These are phyloP conservation scores for Lamellibrachia columna DNA, from an alignment of 2,888 invertebrate genomes.

Conservation along the genomic window DNA sequence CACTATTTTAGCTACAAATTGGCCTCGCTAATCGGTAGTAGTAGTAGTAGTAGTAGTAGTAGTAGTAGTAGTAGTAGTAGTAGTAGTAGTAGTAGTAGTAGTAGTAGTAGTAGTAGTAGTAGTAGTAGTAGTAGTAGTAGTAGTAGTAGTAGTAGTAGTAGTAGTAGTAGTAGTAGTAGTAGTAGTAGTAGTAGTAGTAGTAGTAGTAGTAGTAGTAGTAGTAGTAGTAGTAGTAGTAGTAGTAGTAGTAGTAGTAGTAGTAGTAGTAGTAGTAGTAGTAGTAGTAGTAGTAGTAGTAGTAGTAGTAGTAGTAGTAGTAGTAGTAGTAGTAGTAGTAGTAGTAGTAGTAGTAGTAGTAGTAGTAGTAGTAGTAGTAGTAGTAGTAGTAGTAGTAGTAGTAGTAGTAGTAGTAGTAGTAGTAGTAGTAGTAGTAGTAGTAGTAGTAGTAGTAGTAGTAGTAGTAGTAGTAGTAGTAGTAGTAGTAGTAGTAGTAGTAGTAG, in stretches of 20 bases:
- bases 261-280: constrained; percentile 26
- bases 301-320: constrained; percentile 26
- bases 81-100: constrained; percentile 26
- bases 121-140: constrained; percentile 26
- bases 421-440: constrained; percentile 26
- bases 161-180: constrained; percentile 26
- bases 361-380: constrained; percentile 26
- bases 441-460: constrained; percentile 26
- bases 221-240: constrained; percentile 26
- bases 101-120: constrained; percentile 7
- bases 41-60: constrained; percentile 26
- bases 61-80: constrained; percentile 26
- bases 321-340: constrained; percentile 26
- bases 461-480: constrained; percentile 26
- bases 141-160: constrained; percentile 26
- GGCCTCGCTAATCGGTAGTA: neutral
- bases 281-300: constrained; percentile 26
- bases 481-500: constrained; percentile 26
- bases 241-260: constrained; percentile 26
- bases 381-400: constrained; percentile 26
- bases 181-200: constrained; percentile 26
- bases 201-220: constrained; percentile 26
- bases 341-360: constrained; percentile 26
- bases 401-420: constrained; percentile 26
- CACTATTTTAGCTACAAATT: neutral